phyloP scores from a whole-genome alignment of 2,797 vertebrate genomes.

The Cyclopterus lumpus region DNA sequence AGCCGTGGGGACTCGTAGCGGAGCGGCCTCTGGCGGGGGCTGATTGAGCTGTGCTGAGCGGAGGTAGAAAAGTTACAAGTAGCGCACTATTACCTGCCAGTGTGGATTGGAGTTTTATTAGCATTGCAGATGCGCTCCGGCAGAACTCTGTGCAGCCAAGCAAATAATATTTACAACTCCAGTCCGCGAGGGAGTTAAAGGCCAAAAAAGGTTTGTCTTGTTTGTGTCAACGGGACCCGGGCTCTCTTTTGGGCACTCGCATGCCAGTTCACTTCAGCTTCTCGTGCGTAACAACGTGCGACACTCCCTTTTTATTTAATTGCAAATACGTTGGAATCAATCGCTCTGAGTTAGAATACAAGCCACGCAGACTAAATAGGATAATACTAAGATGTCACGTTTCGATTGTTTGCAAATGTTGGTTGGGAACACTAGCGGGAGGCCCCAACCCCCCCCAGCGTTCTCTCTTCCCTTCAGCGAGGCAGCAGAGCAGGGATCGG shows the following conservation, averaged over 20 bases:
- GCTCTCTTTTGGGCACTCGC: conserved; percentile 18
- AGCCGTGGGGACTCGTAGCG: conserved; percentile 78
- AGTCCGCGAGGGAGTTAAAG: conserved; percentile 66
- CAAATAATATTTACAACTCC: conserved; percentile 79
- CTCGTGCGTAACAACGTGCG: conserved; percentile 20
- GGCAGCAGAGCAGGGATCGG: conserved; percentile 63
- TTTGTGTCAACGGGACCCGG: conserved; percentile 64
- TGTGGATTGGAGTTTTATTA: conserved; percentile 77
- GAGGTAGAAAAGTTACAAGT: conserved; percentile 82
- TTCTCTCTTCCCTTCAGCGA: conserved; percentile 36
- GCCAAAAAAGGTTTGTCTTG: conserved; percentile 77
- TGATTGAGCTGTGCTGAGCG: conserved; percentile 82
- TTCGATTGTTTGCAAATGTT: conserved; percentile 40
- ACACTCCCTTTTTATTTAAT: conserved; percentile 17
- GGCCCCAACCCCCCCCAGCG: not conserved
- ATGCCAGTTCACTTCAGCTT: conserved; percentile 35
- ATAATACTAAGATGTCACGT: conserved; percentile 21
- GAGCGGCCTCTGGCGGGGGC: conserved; percentile 76
- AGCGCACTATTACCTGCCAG: conserved; percentile 81
- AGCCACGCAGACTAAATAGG: conserved; percentile 19
- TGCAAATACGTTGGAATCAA: conserved; percentile 18
- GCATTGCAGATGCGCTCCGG: conserved; percentile 80
- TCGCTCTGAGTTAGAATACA: conserved; percentile 15
- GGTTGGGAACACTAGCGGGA: not conserved
- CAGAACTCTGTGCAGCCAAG: conserved; percentile 76